A percentile compares a stretch with the other conserved stretches of the same genome.
Evolutionary conservation across 23 tunicate genomes (phyloP).

Genomic region (Halocynthia roretzi): DNA sequence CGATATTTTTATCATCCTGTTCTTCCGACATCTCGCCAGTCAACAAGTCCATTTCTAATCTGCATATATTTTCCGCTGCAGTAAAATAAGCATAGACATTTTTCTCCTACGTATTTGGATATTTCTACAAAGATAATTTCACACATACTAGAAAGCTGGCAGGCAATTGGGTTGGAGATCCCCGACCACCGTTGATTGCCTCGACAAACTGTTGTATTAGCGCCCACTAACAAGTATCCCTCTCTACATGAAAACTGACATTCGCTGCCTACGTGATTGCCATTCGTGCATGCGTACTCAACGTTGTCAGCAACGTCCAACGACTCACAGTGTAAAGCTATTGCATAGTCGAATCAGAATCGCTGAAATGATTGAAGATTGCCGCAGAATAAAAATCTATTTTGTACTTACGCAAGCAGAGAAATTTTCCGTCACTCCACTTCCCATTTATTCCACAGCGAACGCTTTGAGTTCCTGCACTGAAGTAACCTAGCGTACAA

Average conservation of each 20-base stretch:
- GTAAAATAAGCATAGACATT: too few relatives aligned
- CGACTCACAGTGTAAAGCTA: neutral
- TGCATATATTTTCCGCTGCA: neutral
- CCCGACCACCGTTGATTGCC: constrained; percentile 6
- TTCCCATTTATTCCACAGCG: constrained; percentile 3
- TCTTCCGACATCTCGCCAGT: neutral
- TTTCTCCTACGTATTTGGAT: too few relatives aligned
- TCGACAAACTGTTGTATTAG: neutral
- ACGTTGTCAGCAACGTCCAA: neutral
- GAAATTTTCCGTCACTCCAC: neutral
- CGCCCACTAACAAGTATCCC: neutral
- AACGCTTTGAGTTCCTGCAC: neutral
- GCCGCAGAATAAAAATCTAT: neutral
- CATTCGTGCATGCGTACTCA: neutral
- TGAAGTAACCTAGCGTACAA: neutral
- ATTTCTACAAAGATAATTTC: neutral
- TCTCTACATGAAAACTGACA: neutral
- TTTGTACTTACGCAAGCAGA: neutral
- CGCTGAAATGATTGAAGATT: neutral
- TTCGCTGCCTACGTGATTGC: neutral
- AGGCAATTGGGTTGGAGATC: neutral
- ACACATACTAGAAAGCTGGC: neutral
- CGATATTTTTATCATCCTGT: neutral
- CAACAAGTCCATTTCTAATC: neutral
- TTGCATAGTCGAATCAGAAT: neutral